Conservation (phyloP, 1,140 invertebrate genomes). For the Araneus ventricosus region DNA sequence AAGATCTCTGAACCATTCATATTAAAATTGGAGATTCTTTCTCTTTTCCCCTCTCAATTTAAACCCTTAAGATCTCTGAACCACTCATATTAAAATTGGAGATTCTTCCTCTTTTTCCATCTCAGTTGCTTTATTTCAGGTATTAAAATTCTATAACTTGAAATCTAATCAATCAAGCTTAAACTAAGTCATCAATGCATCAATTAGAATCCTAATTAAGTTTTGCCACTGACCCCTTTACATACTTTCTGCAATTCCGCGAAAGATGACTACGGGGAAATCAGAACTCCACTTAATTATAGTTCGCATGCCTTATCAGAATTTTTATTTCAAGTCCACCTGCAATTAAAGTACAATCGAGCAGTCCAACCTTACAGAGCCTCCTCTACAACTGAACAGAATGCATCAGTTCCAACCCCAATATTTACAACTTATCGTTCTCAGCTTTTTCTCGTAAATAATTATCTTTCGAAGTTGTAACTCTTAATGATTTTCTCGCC, state of each 20-base stretch:
- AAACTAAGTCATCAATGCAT: neutral
- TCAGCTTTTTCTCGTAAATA: neutral
- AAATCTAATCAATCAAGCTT: too few species aligned
- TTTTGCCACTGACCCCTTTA: neutral
- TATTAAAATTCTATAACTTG: too few species aligned
- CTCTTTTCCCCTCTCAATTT: too few species aligned
- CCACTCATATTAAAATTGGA: too few species aligned
- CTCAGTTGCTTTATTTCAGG: too few species aligned
- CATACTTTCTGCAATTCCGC: neutral
- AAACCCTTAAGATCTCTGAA: too few species aligned
- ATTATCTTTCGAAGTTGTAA: neutral
- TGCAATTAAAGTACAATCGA: neutral
- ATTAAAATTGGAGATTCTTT: too few species aligned
- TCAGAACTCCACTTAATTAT: neutral
- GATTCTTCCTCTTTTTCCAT: too few species aligned
- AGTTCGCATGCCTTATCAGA: neutral
- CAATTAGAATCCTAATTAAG: neutral
- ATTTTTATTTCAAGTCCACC: neutral
- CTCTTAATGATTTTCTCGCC: slow-evolving; percentile 31
- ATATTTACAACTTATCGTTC: neutral
- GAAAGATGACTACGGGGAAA: neutral
- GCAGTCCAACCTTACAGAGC: neutral
- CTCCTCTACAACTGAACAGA: neutral
- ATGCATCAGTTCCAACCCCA: neutral
- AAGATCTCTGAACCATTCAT: too few species aligned